Evolutionary conservation across 1,140 invertebrate species (phyloP), one percentile per base, ranked within the genome.

Genomic region (Patella vulgata): DNA sequence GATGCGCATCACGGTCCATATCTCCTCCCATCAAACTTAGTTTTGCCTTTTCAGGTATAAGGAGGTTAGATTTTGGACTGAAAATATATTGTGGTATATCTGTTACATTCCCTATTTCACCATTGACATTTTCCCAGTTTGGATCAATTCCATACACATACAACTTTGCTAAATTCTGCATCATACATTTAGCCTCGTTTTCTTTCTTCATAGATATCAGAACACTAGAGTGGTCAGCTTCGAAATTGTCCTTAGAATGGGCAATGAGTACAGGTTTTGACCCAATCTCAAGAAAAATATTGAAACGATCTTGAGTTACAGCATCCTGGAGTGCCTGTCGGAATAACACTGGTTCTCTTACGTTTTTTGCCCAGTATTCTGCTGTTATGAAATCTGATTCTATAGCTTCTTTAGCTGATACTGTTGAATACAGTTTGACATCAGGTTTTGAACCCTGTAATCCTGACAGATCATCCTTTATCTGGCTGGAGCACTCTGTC

Each of bases 171-270:
- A 67, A 2, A 11, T 56, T 47, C 27, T 64, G 53, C 42, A 63
- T n/a, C 11, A 73, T 51, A 14, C 58, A 40, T 3, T 48, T 54
- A 8, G 33, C 42, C 53, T 71, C 70, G 1, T 60, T 52, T 2
- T 68, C 57, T 36, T 61, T 57, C 31, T 66, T 67, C 68, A 75
- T 70, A 23, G 76, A 76, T 2, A 66, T 51, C 6, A 75, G 21
- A 36, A 46, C 28, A 21, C 59, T 17, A 3, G 52, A 56, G 11
- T 70, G 44, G 11, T 51, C 52, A 8, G 51, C 42, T 2, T 54
- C 44, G 36, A 74, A 65, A n/a, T 63, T 66, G 42, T 73, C 63
- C n/a, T n/a, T 39, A 0, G 70, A 23, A 44, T 74, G 66, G 3
- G 69, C 65, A 14, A 42, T 44, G n/a, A n/a, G n/a, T n/a, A n/a